Base-by-base conservation (phyloP, 2,797 vertebrate genomes). In the Uromys caudimaculatus region DNA sequence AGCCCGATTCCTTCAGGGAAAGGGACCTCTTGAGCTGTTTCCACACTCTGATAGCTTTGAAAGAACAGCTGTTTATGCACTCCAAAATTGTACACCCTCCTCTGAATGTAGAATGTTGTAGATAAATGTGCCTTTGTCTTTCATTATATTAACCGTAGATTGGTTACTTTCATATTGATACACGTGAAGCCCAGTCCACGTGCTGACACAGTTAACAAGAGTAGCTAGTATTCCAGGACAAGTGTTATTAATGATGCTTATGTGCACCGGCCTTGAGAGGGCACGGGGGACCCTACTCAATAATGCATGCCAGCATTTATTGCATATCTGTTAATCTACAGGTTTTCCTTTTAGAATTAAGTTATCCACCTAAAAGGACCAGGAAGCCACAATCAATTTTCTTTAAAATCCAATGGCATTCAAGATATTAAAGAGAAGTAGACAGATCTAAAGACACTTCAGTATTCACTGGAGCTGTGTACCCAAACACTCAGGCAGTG, bases 151-250 rank as follows among this genome's bases (percentile, higher is more conserved):
- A 96, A 98, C 95, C 98, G 93, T 97, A 97, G 92, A 98, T 89
- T 97, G 97, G 97, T 98, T 98, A 97, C 90, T 98, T 98, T 98
- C 91, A 94, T 97, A 77, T 97, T 96, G 93, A 90, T 98, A 94
- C 73, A 21, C 96, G 91, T 96, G 93, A 94, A 97, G 82, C 81
- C 95, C 97, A 89, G 79, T 97, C 81, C 87, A 64, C 1, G 16
- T 95, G 92, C 93, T 96, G 91, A 86, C 62, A 41, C 95, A 93
- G 41, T 8, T 97, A 98, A 93, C 93, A 85, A 97, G 87, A 97
- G 52, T 94, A 95, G 94, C 96, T 95, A 97, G 90, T 85, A 97
- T 94, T 97, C 94, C 64, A 94, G 64, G 79, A 96, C 91, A 96
- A 14, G 1, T 58, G 32, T 73, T 93, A 91, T 96, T 94, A 35